Evolutionary conservation across 2,888 invertebrate species (phyloP), one percentile per base, ranked within the genome.

Genomic region (Cryptocephalus moraei): DNA sequence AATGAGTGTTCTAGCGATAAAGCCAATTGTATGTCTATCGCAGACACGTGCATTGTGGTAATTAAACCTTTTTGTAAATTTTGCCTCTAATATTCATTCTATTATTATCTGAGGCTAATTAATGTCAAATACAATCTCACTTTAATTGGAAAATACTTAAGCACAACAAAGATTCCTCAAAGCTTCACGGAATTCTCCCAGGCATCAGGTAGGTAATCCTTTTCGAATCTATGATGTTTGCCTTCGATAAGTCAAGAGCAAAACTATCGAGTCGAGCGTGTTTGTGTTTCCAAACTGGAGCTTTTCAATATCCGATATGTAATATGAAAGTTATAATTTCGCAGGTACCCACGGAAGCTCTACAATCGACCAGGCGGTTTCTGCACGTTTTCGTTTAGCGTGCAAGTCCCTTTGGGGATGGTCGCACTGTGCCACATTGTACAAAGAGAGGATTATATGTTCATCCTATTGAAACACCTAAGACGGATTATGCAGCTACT

Each of bases 391-490:
- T 40, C 38, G 31, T 39, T 38, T 31, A 44, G 36, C 2, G 13
- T 36, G 36, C 11, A 36, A 36, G n/a, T 36, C 36, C n/a, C 12
- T 4, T 36, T 4, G 36, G 6, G 11, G 36, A 36, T 36, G 11
- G 36, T 36, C 36, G 36, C 12, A 36, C 53, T 43, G 40, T 44
- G 14, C 38, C 42, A 22, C 45, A 22, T 22, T 22, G 22, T 22
- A 67, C 68, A 67, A 67, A 65, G 63, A 63, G 56, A 58, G 69
- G 67, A 68, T 69, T 69, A 69, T 67, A 64, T 62, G 64, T 65
- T 68, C 68, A 67, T 69, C 69, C 69, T 57, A 68, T 68, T 66
- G 61, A 68, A 59, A 58, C 60, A 58, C 61, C 60, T 60, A 67
- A 66, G 68, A 68, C 68, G 66, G 68, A 70, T 70, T 69, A 69